These are phyloP conservation scores for Drosophila kokeensis DNA, from an alignment of 2,888 invertebrate species.

Conservation along the genomic window DNA sequence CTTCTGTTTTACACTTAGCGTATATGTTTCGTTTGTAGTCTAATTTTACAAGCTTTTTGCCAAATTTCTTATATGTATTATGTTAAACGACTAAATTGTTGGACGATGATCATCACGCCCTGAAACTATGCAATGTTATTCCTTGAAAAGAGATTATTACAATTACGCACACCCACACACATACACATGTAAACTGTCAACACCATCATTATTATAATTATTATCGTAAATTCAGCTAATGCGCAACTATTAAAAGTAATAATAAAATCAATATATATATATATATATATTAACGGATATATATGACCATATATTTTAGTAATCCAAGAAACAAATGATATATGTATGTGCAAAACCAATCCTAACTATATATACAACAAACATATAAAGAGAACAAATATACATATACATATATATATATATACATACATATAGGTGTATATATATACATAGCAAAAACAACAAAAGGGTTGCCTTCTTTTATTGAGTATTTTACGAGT, in stretches of 20 bases:
- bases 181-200: conserved; percentile 50
- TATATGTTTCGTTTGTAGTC: conserved; percentile 69
- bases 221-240: conserved; percentile 49
- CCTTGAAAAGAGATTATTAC: conserved; percentile 81
- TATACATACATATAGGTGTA: conserved; percentile 50
- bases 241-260: conserved; percentile 48
- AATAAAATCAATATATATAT: conserved; percentile 43
- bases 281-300: conserved; percentile 28
- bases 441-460: conserved; percentile 44
- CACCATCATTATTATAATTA: conserved; percentile 37
- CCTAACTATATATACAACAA: conserved; percentile 69
- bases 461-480: conserved; percentile 23
- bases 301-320: conserved; percentile 71
- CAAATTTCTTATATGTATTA: conserved; percentile 75
- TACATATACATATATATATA: conserved; percentile 32
- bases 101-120: conserved; percentile 66
- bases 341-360: conserved; percentile 62
- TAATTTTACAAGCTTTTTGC: conserved; percentile 79
- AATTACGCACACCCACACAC: conserved; percentile 54
- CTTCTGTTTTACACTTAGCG: conserved; percentile 41
- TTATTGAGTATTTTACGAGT: conserved; percentile 10
- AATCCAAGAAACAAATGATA: conserved; percentile 72
- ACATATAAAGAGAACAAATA: conserved; percentile 10
- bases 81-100: conserved; percentile 74
- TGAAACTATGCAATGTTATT: conserved; percentile 81